These are phyloP conservation scores for Phyllotis vaccarum DNA, from an alignment of 2,797 vertebrate species.

Conservation along the genomic window DNA sequence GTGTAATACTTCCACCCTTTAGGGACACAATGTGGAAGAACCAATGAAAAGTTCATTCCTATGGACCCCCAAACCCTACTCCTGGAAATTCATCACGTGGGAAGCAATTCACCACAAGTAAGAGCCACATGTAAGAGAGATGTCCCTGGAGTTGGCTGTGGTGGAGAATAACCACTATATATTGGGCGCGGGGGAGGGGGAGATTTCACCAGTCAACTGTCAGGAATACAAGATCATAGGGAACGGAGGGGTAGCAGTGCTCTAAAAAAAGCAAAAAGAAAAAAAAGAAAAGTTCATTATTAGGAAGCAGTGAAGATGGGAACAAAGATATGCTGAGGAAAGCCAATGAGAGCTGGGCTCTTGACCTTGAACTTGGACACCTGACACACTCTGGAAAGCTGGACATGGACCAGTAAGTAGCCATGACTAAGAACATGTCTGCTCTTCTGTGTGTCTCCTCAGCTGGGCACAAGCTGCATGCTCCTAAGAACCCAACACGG, in stretches of 20 bases:
- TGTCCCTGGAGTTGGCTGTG: neutral
- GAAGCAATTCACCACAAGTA: no score
- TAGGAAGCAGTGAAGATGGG: neutral
- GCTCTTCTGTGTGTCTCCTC: neutral
- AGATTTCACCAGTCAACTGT: neutral
- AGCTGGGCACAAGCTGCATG: accelerated
- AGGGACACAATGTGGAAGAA: neutral
- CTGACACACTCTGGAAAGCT: accelerated
- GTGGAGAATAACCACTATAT: neutral
- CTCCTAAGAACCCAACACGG: neutral
- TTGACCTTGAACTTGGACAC: neutral
- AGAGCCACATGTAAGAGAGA: accelerated
- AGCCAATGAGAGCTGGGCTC: neutral
- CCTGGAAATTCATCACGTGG: neutral
- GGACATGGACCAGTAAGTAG: accelerated
- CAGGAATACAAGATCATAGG: neutral
- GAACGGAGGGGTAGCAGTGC: accelerated
- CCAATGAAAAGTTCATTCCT: neutral
- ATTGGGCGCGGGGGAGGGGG: no score
- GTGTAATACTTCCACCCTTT: accelerated
- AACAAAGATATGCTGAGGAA: neutral
- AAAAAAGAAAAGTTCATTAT: neutral
- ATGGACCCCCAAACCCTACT: accelerated
- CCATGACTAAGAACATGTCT: accelerated
- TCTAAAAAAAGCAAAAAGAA: no score